A percentile compares a stretch with the other conserved stretches of the same genome.
These are phyloP conservation scores for Amphipoea oculea DNA, from an alignment of 2,888 invertebrate genomes.

Conservation along the genomic window DNA sequence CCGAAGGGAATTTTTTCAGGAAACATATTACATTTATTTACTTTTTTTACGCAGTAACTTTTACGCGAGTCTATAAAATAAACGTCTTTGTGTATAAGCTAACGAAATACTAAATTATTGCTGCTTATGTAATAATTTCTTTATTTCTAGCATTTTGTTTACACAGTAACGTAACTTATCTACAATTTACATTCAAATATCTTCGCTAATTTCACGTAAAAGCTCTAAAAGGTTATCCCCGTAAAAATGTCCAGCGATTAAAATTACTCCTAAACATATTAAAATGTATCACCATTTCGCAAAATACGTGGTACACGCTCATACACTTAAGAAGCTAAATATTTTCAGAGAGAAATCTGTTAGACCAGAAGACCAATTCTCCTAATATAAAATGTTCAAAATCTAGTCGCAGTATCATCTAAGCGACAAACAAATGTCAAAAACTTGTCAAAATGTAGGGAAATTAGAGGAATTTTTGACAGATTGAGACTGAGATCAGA, in stretches of 20 bases:
- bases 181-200: conserved; percentile 2
- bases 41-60: conserved; percentile 29
- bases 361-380: too few species aligned
- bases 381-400: too few species aligned
- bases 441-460: too few species aligned
- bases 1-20: not conserved
- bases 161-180: not conserved
- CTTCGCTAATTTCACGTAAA: not conserved
- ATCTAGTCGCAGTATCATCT: too few species aligned
- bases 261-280: conserved; percentile 32
- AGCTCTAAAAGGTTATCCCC: conserved; percentile 28
- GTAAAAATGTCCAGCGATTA: conserved; percentile 35
- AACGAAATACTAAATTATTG: not conserved
- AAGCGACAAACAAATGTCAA: too few species aligned
- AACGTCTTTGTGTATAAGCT: not conserved
- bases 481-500: too few species aligned
- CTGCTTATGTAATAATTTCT: not conserved
- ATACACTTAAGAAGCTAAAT: not conserved
- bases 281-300: not conserved
- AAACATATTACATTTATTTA: conserved; percentile 16
- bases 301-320: conserved; percentile 7
- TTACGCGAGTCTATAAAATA: conserved; percentile 11
- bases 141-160: not conserved
- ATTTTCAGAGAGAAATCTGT: not conserved
- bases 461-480: too few species aligned